Conservation (phyloP, 1,140 invertebrate species). For the Drosophila sulfurigaster region DNA sequence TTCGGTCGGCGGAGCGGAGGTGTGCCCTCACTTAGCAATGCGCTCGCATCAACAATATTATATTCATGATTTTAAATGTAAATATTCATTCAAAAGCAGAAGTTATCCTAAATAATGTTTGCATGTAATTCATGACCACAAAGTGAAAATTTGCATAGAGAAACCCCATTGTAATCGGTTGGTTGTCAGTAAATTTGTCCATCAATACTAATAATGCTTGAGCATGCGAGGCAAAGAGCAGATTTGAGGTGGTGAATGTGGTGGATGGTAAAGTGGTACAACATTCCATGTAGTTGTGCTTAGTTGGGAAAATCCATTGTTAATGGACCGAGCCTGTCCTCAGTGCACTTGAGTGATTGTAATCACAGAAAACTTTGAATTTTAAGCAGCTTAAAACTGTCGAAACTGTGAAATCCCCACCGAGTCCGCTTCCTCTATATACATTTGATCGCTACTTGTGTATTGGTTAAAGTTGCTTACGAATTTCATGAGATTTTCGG, state of each 20-base stretch:
- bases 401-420: background rate
- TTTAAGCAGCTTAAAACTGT: slow-evolving; percentile 71
- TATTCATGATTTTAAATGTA: no score
- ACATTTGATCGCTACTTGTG: slow-evolving; percentile 1
- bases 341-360: slow-evolving; percentile 54
- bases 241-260: background rate
- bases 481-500: slow-evolving; percentile 2
- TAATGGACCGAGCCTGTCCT: slow-evolving; percentile 56
- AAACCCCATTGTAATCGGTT: background rate
- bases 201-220: background rate
- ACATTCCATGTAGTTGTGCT: slow-evolving; percentile 16
- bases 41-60: no score
- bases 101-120: background rate
- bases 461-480: slow-evolving; percentile 19
- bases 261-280: no score
- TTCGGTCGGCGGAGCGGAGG: no score
- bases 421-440: no score
- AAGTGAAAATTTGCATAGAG: background rate
- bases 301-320: slow-evolving; percentile 44
- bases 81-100: no score
- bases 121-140: slow-evolving; percentile 2
- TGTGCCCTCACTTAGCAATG: no score
- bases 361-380: slow-evolving; percentile 70
- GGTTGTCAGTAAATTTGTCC: background rate
- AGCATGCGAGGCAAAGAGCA: background rate